phyloP scores from a whole-genome alignment of 53 echinoderm and acorn worm species.

The Holothuria scabra region DNA sequence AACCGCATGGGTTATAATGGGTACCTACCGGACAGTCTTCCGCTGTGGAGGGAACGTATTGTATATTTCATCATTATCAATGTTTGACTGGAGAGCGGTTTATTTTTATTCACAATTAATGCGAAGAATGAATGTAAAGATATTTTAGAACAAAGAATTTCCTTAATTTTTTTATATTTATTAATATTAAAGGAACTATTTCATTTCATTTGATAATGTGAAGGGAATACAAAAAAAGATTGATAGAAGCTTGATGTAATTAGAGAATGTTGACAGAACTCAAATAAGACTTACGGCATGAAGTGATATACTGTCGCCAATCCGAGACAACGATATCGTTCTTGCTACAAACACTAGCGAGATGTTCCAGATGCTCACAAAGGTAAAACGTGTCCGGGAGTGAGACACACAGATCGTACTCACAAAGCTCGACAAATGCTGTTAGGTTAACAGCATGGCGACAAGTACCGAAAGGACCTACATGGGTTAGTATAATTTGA shows the following conservation, averaged over 20 bases:
- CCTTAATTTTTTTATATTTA: no score
- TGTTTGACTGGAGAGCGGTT: no score
- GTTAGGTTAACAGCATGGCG: not conserved
- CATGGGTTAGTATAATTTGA: no score
- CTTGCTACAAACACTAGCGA: not conserved
- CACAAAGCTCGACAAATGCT: not conserved
- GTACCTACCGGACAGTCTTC: not conserved
- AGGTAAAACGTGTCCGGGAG: conserved; percentile 3
- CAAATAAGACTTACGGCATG: not conserved
- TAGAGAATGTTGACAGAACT: no score
- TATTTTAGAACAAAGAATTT: no score
- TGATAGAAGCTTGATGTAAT: no score
- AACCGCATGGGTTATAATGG: conserved; percentile 3
- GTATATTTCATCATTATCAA: no score
- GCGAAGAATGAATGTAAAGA: no score
- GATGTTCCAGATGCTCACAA: conserved; percentile 26
- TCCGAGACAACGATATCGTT: not conserved
- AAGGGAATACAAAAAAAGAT: no score
- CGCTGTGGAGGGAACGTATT: not conserved
- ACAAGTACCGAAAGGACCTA: conserved; percentile 1
- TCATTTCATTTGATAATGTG: no score
- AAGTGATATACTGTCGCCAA: conserved; percentile 1
- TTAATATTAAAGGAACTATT: no score
- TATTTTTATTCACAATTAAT: no score
- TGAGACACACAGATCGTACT: not conserved